Percentiles rank a stretch among this genome's conserved stretches.
These are phyloP conservation scores for Agrypnus murinus DNA, from an alignment of 2,888 invertebrate species.

Conservation along the genomic window DNA sequence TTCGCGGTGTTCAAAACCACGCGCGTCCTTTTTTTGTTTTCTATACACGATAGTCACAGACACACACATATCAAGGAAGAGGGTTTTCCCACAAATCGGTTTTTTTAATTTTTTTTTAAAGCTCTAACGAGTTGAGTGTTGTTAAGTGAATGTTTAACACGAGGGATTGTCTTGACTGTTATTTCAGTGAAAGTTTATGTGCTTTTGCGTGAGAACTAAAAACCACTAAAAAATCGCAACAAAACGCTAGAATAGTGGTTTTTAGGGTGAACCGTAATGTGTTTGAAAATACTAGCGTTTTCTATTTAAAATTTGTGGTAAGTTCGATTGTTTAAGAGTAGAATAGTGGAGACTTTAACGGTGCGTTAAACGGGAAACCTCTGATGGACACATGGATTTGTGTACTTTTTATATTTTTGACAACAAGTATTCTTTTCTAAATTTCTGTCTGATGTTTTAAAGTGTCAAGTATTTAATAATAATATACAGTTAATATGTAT, in stretches of 20 bases:
- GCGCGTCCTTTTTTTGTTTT: slow-evolving; percentile 19
- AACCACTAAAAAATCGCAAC: not conserved
- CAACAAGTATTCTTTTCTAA: too few species aligned
- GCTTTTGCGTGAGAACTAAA: slow-evolving; percentile 18
- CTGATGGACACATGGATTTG: too few species aligned
- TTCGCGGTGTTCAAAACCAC: slow-evolving; percentile 46
- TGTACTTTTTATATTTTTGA: too few species aligned
- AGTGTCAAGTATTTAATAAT: too few species aligned
- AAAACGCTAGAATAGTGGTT: slow-evolving; percentile 4
- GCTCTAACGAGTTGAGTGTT: slow-evolving; percentile 15
- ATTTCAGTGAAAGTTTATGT: slow-evolving; percentile 20
- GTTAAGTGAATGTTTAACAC: slow-evolving; percentile 16
- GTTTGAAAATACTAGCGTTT: slow-evolving; percentile 10
- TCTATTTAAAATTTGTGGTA: slow-evolving; percentile 17
- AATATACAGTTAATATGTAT: too few species aligned
- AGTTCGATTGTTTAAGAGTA: slow-evolving; percentile 3
- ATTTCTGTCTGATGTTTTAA: too few species aligned
- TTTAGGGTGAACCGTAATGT: slow-evolving; percentile 17
- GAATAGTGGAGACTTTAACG: slow-evolving; percentile 31
- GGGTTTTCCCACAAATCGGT: slow-evolving; percentile 21
- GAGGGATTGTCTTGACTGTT: not conserved
- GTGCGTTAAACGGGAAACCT: slow-evolving; percentile 44
- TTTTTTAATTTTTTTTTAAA: slow-evolving; percentile 13
- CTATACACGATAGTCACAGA: not conserved
- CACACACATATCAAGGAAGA: not conserved